Evolutionary conservation across 2,888 invertebrate genomes (phyloP).

Genomic region (Acleris sparsana): DNA sequence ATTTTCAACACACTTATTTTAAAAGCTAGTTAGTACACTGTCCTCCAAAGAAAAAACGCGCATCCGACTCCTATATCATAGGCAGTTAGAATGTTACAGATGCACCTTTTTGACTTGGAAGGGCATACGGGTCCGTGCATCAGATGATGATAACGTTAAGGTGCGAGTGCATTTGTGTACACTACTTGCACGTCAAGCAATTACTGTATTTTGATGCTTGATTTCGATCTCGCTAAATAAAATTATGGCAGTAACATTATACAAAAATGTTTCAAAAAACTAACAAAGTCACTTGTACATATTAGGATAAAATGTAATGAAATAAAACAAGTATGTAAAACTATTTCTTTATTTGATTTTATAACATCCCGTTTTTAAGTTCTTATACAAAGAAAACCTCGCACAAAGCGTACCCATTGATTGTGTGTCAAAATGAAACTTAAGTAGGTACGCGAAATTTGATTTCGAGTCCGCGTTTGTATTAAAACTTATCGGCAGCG

Average conservation of each 20-base stretch:
- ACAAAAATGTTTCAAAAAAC: background rate
- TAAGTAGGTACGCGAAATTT: background rate
- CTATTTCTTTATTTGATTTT: constrained; percentile 22
- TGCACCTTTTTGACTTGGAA: no score
- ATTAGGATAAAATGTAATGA: constrained; percentile 16
- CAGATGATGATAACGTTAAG: no score
- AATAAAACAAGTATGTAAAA: constrained; percentile 25
- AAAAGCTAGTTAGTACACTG: no score
- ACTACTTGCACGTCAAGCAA: background rate
- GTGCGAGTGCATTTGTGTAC: background rate
- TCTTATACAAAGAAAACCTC: constrained; percentile 2
- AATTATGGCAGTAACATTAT: background rate
- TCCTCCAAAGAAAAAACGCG: no score
- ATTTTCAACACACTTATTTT: no score
- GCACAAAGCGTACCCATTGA: background rate
- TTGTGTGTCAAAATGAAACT: background rate
- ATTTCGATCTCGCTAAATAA: constrained; percentile 1
- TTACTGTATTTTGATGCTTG: background rate
- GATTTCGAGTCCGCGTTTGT: constrained; percentile 9
- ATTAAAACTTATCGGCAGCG: background rate
- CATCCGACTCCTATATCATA: no score
- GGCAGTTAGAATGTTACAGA: no score
- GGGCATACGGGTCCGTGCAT: no score
- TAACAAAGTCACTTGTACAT: constrained; percentile 20
- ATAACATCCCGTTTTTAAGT: constrained; percentile 8